Evolutionary conservation across 64 coral and sea anemone genomes (phyloP), one percentile per base, ranked within the genome.

Genomic region (Hydrozoanthus tunicans): DNA sequence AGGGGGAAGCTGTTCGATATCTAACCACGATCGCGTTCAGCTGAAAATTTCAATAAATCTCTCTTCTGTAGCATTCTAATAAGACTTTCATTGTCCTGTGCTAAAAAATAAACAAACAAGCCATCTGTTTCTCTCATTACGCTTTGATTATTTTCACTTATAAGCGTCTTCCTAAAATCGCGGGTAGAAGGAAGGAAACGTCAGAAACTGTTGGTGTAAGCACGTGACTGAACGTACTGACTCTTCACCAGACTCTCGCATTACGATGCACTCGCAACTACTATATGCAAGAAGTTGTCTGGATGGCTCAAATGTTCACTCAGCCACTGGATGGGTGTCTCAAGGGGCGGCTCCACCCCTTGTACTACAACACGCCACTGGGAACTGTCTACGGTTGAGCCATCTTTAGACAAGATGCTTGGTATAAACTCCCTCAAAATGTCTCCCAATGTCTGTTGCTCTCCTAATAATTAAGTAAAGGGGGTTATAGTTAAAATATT

Each of bases 241-340:
- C 32, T 75, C 53, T 3, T 12, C 4, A 24, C 7, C 6, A 25
- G 57, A 80, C 59, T 60, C n/a, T 59, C 17, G 58, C 5, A 13
- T 54, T 72, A 86, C 65, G 74, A 12, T 15, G 84, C 84, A 43
- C 68, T 92, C 23, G 85, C 92, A 73, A 99, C 64, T 6, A 99
- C 91, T 86, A 99, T 90, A 79, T 99, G 94, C 53, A 99, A 80
- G 53, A 99, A 99, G 65, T 99, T 99, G 76, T 99, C 97, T n/a
- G 97, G 97, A 59, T 99, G 91, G 51, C 97, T 99, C 17, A 99
- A 90, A 92, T 99, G 97, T 92, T 99, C 97, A 71, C 97, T 99
- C 3, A 99, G 69, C 97, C 97, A 99, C 58, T 99, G 97, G 27
- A 93, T 83, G 51, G 97, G 97, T 67, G 97, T 95, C 90, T 99